Evolutionary conservation across 1,140 invertebrate genomes (phyloP).

Genomic region (Phthorimaea operculella): DNA sequence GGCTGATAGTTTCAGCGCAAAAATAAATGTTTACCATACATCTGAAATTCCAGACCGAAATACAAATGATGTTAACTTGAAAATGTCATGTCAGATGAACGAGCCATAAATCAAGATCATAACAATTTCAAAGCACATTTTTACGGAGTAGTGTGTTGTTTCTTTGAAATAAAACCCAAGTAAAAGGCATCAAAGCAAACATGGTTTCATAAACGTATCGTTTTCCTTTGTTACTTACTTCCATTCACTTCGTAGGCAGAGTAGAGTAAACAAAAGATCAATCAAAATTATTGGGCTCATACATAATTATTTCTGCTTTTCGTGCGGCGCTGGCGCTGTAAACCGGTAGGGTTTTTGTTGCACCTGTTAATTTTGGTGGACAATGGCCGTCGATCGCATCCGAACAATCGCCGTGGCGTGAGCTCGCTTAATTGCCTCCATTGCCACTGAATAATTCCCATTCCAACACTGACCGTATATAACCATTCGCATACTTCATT

Average conservation of each 20-base stretch:
- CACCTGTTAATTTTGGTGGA: conserved; percentile 44
- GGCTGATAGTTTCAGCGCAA: conserved; percentile 5
- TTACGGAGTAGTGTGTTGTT: no score
- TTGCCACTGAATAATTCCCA: conserved; percentile 40
- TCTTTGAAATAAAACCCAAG: no score
- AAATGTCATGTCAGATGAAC: background rate
- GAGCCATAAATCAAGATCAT: background rate
- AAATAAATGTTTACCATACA: conserved; percentile 3
- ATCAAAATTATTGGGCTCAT: background rate
- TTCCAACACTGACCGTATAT: conserved; percentile 18
- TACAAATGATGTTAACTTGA: background rate
- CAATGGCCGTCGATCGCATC: conserved; percentile 40
- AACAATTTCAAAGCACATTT: background rate
- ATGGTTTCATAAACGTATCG: no score
- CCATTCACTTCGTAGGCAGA: background rate
- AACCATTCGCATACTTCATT: conserved; percentile 15
- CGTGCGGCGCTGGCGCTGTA: conserved; percentile 7
- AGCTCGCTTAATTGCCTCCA: conserved; percentile 47
- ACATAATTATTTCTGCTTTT: background rate
- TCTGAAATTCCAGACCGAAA: background rate
- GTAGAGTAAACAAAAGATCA: background rate
- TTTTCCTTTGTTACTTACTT: background rate
- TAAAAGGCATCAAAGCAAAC: no score
- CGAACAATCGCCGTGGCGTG: conserved; percentile 40
- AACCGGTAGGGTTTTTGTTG: conserved; percentile 34